phyloP scores from a whole-genome alignment of 2,888 invertebrate species.

The Apamea sordens region DNA sequence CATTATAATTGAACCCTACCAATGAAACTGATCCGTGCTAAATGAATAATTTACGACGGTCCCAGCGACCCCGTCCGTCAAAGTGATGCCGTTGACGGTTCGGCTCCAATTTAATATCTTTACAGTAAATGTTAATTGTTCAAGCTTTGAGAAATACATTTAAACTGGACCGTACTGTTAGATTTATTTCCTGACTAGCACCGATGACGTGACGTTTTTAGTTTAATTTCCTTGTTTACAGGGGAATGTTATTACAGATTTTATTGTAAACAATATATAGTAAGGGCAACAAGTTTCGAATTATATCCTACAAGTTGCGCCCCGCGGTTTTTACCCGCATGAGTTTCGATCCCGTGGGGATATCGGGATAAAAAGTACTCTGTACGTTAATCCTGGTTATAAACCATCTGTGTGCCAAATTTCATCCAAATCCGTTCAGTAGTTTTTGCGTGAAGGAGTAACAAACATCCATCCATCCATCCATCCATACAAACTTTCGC shows the following conservation, averaged over 20 bases:
- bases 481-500: too few species aligned
- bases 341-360: too few species aligned
- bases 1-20: conserved; percentile 49
- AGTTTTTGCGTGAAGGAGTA: too few species aligned
- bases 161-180: not conserved
- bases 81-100: conserved; percentile 32
- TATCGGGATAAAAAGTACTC: too few species aligned
- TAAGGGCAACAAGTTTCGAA: not conserved
- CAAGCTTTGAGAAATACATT: not conserved
- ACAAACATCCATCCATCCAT: too few species aligned
- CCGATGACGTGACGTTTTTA: not conserved
- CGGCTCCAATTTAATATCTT: conserved; percentile 29
- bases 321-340: too few species aligned
- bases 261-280: not conserved
- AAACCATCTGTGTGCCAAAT: too few species aligned
- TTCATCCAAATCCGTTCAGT: too few species aligned
- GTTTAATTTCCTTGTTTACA: not conserved
- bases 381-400: too few species aligned
- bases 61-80: conserved; percentile 59
- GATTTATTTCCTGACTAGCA: conserved; percentile 4
- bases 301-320: not conserved
- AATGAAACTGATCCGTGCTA: conserved; percentile 74
- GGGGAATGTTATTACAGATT: not conserved
- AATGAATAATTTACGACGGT: conserved; percentile 76
- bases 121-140: conserved; percentile 44